Base-by-base conservation (phyloP, 1,140 invertebrate genomes). In the Scaptomyza pallida region DNA sequence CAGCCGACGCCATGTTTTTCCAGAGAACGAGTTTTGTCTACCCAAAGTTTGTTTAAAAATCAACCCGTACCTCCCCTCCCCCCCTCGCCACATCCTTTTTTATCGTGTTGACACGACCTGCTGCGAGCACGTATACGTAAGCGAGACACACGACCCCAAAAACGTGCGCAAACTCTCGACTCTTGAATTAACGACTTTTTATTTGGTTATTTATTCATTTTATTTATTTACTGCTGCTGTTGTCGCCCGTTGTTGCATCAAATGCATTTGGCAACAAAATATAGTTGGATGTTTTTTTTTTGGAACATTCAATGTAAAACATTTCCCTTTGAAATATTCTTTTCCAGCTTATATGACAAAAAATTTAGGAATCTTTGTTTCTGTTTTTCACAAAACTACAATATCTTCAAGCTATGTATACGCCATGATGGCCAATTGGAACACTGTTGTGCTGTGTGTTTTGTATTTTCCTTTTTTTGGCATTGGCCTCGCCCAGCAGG, bases 1-100 rank as follows among this genome's bases (percentile, higher is more conserved):
- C 70, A 75, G 74, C 77, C 72, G 75, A 59, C 44, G 62, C 59
- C 75, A 72, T 68, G 79, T 75, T 61, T 71, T 37, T 16, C n/a
- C n/a, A 33, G 12, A 33, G 55, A 15, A 45, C 26, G 30, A 54
- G 26, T 62, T 30, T 33, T 16, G 50, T 54, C 50, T 63, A 30
- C 16, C 40, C 50, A 54, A 55, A 30, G 12, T 55, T 50, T 62
- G 43, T 19, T 54, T 10, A 35, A 35, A 35, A 35, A 35, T 35
- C 33, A 35, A 35, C 33, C 12, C 12, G 4, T n/a, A n/a, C 10
- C 10, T 6, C 23, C 23, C 5, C 23, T 26, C 23, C 23, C 23
- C 5, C 8, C 5, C 21, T 2, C 21, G 21, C 21, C 21, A 4
- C 21, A 2, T 21, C 3, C 23, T 26, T 12, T 37, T 37, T 37